These are phyloP conservation scores for Dendrocincla tyrannina DNA, from an alignment of 2,797 vertebrate genomes.

Conservation along the genomic window DNA sequence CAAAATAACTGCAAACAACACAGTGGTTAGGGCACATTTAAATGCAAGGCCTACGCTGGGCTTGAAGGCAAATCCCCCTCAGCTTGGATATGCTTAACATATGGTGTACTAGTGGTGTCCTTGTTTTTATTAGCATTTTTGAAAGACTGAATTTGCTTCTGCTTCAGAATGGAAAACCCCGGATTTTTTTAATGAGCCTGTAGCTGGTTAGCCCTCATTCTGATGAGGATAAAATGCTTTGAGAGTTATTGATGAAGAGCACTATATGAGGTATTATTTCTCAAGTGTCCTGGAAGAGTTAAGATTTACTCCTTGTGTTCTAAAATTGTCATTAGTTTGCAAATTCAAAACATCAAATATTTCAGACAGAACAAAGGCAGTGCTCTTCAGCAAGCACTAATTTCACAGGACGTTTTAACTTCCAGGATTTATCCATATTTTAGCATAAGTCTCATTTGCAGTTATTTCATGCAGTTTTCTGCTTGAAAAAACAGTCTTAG, in stretches of 20 bases:
- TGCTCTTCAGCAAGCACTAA: constrained; percentile 17
- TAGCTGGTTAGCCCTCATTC: neutral
- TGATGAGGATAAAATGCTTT: neutral
- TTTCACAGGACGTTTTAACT: constrained; percentile 55
- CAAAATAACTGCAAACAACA: neutral
- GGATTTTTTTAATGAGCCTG: neutral
- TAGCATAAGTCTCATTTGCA: constrained; percentile 47
- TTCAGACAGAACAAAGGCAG: constrained; percentile 24
- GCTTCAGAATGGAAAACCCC: neutral
- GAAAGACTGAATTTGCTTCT: constrained; percentile 5
- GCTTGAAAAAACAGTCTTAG: constrained; percentile 49
- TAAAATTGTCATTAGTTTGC: neutral
- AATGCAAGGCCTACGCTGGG: neutral
- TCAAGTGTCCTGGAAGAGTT: neutral
- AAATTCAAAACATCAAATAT: constrained; percentile 5
- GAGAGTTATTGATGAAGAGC: neutral
- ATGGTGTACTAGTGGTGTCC: neutral
- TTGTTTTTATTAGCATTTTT: neutral
- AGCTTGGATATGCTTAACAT: neutral
- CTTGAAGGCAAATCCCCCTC: neutral
- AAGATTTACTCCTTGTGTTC: neutral
- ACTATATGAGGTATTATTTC: neutral
- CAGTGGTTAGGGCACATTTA: neutral
- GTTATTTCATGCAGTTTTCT: constrained; percentile 55
- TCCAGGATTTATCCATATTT: constrained; percentile 48